phyloP scores from a whole-genome alignment of 2,113 vertebrate genomes.

The Diadophis punctatus region DNA sequence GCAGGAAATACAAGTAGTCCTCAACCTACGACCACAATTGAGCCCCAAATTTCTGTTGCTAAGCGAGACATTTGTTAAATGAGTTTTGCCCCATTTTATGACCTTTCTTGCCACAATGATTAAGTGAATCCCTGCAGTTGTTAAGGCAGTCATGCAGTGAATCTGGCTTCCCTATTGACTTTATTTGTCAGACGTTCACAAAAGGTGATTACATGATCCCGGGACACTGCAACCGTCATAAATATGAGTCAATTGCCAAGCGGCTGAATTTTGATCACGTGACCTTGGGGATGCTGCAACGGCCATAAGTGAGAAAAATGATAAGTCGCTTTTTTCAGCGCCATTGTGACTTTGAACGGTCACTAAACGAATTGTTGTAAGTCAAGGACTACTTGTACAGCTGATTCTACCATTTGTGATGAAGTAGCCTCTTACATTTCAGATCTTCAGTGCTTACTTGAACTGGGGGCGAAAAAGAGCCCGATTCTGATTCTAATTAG shows the following conservation, averaged over 20 bases:
- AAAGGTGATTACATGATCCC: neutral
- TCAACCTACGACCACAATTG: too few relatives aligned
- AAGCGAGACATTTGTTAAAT: too few relatives aligned
- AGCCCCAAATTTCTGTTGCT: too few relatives aligned
- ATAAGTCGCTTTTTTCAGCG: neutral
- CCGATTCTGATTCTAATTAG: neutral
- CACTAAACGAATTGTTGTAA: neutral
- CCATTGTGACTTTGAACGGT: neutral
- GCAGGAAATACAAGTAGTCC: neutral
- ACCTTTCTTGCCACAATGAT: neutral
- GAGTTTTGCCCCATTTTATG: too few relatives aligned
- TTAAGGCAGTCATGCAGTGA: neutral
- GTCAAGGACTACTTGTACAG: neutral
- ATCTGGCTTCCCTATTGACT: neutral
- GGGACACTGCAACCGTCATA: neutral
- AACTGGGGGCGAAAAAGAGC: neutral
- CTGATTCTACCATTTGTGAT: neutral
- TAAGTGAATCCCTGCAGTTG: neutral
- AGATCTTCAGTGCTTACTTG: neutral
- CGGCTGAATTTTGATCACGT: neutral
- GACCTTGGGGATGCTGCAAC: neutral
- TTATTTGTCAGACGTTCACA: neutral
- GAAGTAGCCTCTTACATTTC: neutral
- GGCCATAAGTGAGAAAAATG: neutral
- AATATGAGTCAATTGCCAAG: neutral